Conservation (phyloP, 2,888 invertebrate genomes). For the Epistrophella euchroma region DNA sequence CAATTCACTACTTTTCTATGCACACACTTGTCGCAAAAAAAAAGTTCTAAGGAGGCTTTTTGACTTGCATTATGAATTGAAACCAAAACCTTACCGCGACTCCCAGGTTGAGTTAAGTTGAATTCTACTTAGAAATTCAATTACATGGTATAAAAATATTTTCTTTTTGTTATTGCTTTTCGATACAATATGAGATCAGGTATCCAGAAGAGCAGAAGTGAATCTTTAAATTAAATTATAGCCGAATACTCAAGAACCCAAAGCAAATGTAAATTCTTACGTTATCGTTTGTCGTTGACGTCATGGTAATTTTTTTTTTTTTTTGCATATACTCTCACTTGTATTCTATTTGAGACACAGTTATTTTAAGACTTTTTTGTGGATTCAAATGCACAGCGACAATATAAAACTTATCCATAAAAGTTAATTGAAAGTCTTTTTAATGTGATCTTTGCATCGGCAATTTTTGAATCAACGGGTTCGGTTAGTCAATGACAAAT, state of each 20-base stretch:
- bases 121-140: too few species aligned
- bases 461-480: background rate
- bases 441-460: background rate
- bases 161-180: too few species aligned
- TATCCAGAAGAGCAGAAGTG: background rate
- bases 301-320: background rate
- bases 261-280: background rate
- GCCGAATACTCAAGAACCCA: background rate
- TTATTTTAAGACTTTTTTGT: background rate
- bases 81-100: too few species aligned
- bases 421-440: background rate
- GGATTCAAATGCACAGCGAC: background rate
- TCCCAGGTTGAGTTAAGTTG: too few species aligned
- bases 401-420: background rate
- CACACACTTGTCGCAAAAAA: too few species aligned
- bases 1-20: too few species aligned
- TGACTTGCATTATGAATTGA: too few species aligned
- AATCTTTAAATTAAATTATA: background rate
- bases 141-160: too few species aligned
- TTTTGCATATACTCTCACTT: background rate
- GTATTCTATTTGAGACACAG: background rate
- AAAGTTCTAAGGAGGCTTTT: too few species aligned
- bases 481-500: background rate
- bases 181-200: background rate
- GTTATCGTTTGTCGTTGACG: background rate